A percentile compares a stretch with the other conserved stretches of the same genome.
These are phyloP conservation scores for Cephalotes varians DNA, from an alignment of 2,888 invertebrate genomes.

Conservation along the genomic window DNA sequence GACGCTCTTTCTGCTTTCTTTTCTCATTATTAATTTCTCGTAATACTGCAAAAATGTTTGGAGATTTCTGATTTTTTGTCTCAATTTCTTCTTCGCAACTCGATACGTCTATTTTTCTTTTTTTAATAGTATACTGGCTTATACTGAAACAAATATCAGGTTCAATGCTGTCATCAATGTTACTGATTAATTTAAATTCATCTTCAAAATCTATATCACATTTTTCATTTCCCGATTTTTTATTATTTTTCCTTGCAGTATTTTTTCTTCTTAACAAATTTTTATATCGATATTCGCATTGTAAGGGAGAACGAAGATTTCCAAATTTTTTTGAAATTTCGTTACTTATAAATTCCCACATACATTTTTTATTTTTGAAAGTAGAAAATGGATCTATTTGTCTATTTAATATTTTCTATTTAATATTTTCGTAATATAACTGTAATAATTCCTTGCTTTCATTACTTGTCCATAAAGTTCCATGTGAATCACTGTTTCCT, in stretches of 20 bases:
- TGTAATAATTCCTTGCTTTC: background rate
- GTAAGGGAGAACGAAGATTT: background rate
- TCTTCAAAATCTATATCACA: constrained; percentile 8
- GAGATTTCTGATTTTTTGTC: background rate
- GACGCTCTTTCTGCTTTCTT: constrained; percentile 1
- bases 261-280: constrained; percentile 14
- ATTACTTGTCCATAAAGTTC: background rate
- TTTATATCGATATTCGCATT: constrained; percentile 10
- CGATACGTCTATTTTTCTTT: background rate
- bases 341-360: background rate
- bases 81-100: background rate
- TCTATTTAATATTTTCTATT: background rate
- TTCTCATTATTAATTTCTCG: background rate
- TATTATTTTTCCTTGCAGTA: constrained; percentile 5
- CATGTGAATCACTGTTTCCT: background rate
- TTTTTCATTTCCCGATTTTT: constrained; percentile 6
- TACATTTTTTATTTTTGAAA: constrained; percentile 11
- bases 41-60: constrained; percentile 8
- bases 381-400: background rate
- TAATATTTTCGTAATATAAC: constrained; percentile 11
- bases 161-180: background rate
- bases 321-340: background rate
- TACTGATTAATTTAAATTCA: constrained; percentile 10
- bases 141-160: background rate
- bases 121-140: background rate